Evolutionary conservation across 2,888 invertebrate species (phyloP), one percentile per base, ranked within the genome.

Genomic region (Laothoe populi): DNA sequence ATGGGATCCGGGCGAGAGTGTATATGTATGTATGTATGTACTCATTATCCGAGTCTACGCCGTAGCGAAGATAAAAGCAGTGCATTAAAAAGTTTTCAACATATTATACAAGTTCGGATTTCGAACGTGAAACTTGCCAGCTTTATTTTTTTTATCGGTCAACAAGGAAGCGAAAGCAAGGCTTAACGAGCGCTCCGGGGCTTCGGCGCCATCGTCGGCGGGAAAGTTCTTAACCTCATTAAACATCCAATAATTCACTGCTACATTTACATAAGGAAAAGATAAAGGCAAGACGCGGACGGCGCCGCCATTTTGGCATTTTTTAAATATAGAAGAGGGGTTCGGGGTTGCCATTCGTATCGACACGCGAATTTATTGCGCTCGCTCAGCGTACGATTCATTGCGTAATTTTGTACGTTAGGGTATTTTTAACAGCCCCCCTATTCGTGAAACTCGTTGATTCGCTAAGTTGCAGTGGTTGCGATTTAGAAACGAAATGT

Each of bases 261-360:
- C 76, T 61, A 42, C 75, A 92, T 92, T 92, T 90, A 87, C 91
- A 91, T 92, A 90, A 89, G 89, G 84, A 91, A 91, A 89, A 91
- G 89, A 92, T 92, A 91, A 91, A 92, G 91, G 84, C 88, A 90
- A 89, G 90, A 88, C 84, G 87, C 77, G 77, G 75, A 70, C 68
- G 68, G 65, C 70, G 80, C 74, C 81, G 89, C 90, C 90, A 90
- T 92, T 88, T 90, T 90, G 82, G 75, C 79, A 81, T 85, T 86
- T 86, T 83, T 86, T 79, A 77, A 80, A 86, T 82, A 81, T 84
- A 83, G 84, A 84, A 86, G 87, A 90, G 90, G 88, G 83, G 79
- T 76, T 64, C 77, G 78, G 81, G 81, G 81, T 77, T 71, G 77
- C 63, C 74, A 77, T 75, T 75, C 79, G 83, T 83, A 83, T 84